Conservation (phyloP, 2,888 invertebrate genomes). For the Cephus spinipes region DNA sequence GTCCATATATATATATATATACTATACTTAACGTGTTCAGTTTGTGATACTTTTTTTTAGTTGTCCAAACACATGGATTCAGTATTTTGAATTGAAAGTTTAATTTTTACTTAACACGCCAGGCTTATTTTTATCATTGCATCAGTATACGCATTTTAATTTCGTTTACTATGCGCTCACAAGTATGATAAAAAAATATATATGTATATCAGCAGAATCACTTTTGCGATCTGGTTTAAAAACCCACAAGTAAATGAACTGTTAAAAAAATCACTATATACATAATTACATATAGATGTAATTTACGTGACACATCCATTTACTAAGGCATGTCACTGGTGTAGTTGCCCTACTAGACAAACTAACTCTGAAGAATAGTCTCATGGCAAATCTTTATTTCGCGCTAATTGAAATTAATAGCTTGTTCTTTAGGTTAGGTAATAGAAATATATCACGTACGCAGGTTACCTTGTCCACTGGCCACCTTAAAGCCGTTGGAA, state of each 20-base stretch:
- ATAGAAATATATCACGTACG: neutral
- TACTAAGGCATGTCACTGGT: too few species aligned
- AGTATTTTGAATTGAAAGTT: neutral
- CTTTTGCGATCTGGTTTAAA: neutral
- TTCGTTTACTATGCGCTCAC: neutral
- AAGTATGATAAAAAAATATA: neutral
- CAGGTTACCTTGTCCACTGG: neutral
- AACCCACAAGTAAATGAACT: too few species aligned
- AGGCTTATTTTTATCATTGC: neutral
- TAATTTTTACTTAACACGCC: neutral
- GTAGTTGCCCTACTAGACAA: neutral
- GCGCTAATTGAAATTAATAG: neutral
- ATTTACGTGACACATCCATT: too few species aligned
- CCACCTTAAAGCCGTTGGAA: neutral
- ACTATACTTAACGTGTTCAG: neutral
- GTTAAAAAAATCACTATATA: too few species aligned
- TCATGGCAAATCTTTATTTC: neutral
- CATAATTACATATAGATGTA: too few species aligned
- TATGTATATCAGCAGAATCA: neutral
- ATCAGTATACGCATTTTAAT: neutral
- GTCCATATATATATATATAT: constrained; percentile 4
- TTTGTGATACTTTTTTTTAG: neutral
- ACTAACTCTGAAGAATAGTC: neutral
- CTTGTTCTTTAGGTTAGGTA: neutral
- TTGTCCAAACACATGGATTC: neutral